Base-by-base conservation (phyloP, 2,113 vertebrate species). In the Callionymus lyra region DNA sequence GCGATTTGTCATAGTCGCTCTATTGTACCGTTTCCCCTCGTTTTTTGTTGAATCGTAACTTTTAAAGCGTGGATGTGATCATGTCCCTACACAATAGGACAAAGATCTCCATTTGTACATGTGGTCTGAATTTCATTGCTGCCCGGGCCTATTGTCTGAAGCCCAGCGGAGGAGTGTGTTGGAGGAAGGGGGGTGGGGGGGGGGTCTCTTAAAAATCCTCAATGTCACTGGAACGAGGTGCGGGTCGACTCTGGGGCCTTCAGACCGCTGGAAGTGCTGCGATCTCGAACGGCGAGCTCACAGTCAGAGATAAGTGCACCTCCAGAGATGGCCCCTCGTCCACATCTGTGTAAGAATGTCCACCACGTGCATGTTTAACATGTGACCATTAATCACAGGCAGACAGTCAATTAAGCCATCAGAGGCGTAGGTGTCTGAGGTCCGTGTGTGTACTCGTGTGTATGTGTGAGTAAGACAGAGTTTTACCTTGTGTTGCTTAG, bases 301-400 rank as follows among this genome's bases (percentile, higher is more conserved):
- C 70, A 72, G 75, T 72, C 74, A 70, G 77, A 79, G 77, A 76
- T 85, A 85, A 84, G 82, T 83, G 82, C 82, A 82, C 79, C 85
- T 85, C 83, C 70, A 82, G 85, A 87, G 84, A 85, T 80, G 67
- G 63, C 52, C 68, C 53, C 47, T 67, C 56, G 56, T 31, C 48
- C 56, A 72, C 66, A 80, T 82, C 77, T 79, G 79, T 80, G 70
- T 74, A 69, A 76, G 70, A 72, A 75, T 76, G 79, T 81, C 76
- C 65, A 40, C 69, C 82, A 89, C 79, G 86, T 82, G 87, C 89
- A 91, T 91, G 89, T 79, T 83, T 80, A 85, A 82, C 70, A 76
- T 76, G 72, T 79, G 73, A 79, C 77, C 81, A 85, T 87, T 85
- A 85, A 85, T 87, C 84, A 85, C 76, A 80, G 51, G 9, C 2